Conservation (phyloP, 2,113 vertebrate genomes). For the Rhegmatorhina hoffmannsi region DNA sequence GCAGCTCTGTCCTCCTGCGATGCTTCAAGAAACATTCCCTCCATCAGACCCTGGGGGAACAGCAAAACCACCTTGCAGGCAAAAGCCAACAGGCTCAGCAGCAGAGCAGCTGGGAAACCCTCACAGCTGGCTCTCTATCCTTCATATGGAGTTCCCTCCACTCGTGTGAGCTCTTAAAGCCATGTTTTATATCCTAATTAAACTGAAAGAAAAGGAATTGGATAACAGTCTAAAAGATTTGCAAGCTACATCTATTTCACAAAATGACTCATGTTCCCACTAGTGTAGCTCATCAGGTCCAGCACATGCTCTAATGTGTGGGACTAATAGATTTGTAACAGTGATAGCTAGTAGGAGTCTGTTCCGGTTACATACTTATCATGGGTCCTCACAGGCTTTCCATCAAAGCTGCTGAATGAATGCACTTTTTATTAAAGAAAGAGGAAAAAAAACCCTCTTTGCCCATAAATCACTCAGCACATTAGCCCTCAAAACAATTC, state of each 20-base stretch:
- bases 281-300: conserved; percentile 58
- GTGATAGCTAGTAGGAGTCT: conserved; percentile 50
- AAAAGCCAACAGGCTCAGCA: neutral
- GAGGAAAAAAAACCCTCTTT: neutral
- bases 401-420: conserved; percentile 60
- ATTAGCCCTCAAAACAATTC: conserved; percentile 58
- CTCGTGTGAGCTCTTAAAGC: neutral
- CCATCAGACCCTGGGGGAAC: neutral
- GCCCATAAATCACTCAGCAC: conserved; percentile 66
- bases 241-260: conserved; percentile 67
- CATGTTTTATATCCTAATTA: conserved; percentile 76
- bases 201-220: conserved; percentile 71
- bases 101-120: neutral
- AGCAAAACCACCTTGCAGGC: neutral
- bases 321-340: conserved; percentile 72
- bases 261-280: conserved; percentile 65
- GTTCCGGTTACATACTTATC: conserved; percentile 68
- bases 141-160: conserved; percentile 7
- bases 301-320: conserved; percentile 58
- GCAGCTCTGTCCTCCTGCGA: neutral
- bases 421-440: conserved; percentile 66
- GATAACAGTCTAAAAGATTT: conserved; percentile 64
- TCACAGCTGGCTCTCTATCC: neutral
- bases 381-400: conserved; percentile 58
- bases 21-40: neutral